Conservation (phyloP, 2,113 vertebrate genomes). For the Trematocara macrostoma region DNA sequence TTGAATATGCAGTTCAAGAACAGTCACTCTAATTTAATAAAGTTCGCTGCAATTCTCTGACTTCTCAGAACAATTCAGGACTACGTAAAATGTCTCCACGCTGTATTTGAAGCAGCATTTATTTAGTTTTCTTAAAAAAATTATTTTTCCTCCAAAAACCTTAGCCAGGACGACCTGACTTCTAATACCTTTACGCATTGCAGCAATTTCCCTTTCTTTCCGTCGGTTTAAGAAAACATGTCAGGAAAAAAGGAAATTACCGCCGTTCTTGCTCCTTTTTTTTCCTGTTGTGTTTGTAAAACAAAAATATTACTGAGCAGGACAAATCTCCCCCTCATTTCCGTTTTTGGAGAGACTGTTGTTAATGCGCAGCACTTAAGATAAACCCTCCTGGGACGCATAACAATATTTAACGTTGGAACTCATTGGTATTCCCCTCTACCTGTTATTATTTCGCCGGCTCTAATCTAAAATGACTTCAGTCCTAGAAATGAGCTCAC, state of each 20-base stretch:
- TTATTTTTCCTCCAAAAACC: fast-evolving
- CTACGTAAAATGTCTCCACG: neutral
- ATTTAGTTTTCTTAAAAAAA: neutral
- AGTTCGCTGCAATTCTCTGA: neutral
- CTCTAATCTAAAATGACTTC: conserved; percentile 53
- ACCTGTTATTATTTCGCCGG: conserved; percentile 19
- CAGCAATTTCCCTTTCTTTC: neutral
- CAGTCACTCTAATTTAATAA: neutral
- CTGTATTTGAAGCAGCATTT: neutral
- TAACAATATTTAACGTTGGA: neutral
- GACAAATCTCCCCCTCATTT: neutral
- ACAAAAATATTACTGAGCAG: neutral
- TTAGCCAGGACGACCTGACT: neutral
- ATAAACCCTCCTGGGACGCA: neutral
- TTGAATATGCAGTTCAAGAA: neutral
- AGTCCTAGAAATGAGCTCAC: conserved; percentile 30
- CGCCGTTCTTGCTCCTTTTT: neutral
- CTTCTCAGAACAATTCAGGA: neutral
- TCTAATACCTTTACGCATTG: neutral
- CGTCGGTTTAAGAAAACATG: neutral
- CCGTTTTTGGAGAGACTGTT: neutral
- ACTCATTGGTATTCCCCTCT: conserved; percentile 29
- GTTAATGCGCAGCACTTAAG: neutral
- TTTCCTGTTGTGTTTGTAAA: neutral
- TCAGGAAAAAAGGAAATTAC: neutral